Conservation (phyloP, 1,140 invertebrate species). For the Micrasema minimum region DNA sequence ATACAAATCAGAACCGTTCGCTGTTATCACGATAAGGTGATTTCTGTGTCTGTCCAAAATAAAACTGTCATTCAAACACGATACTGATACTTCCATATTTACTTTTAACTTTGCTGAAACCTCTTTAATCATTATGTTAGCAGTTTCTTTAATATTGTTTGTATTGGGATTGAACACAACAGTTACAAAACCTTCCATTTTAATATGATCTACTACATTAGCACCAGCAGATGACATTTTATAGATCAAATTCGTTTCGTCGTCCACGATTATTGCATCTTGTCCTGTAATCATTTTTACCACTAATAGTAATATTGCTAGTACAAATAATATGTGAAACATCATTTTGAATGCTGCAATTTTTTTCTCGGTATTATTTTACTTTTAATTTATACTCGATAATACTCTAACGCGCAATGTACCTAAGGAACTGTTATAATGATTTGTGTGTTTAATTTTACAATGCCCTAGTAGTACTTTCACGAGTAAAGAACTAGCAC, state of each 20-base stretch:
- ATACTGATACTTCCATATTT: slow-evolving; percentile 4
- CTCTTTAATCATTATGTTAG: slow-evolving; percentile 2
- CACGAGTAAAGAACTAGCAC: too few species aligned
- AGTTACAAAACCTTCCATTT: not conserved
- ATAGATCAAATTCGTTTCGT: not conserved
- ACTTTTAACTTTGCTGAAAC: not conserved
- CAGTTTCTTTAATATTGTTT: not conserved
- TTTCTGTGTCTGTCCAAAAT: not conserved
- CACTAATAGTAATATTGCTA: too few species aligned
- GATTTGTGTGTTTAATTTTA: too few species aligned
- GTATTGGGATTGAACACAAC: slow-evolving; percentile 1
- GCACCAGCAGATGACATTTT: not conserved
- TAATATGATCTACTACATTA: not conserved
- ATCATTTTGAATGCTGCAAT: too few species aligned
- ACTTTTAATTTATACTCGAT: too few species aligned
- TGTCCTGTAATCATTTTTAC: too few species aligned
- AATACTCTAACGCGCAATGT: too few species aligned
- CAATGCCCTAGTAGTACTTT: too few species aligned
- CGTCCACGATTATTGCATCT: too few species aligned
- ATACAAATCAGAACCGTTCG: not conserved
- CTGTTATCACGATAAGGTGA: slow-evolving; percentile 1
- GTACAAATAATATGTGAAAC: too few species aligned
- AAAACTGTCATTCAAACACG: not conserved
- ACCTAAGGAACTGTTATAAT: too few species aligned
- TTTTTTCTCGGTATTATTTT: too few species aligned